Percentiles rank a stretch among this genome's conserved stretches.
These are phyloP conservation scores for Gymnobelideus leadbeateri DNA, from an alignment of 2,113 vertebrate genomes.

Conservation along the genomic window DNA sequence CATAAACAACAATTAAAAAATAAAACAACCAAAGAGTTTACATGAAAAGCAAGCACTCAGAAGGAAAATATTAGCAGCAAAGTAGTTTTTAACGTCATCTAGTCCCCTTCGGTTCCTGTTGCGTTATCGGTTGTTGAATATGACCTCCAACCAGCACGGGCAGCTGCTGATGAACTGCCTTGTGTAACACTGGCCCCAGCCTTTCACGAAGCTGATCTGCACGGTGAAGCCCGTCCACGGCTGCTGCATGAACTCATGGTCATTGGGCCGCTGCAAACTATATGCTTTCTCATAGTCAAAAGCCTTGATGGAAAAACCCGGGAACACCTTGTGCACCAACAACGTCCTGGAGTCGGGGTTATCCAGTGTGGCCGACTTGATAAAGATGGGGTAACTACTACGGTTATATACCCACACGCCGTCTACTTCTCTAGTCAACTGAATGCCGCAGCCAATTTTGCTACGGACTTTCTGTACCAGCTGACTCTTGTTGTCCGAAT, in stretches of 20 bases:
- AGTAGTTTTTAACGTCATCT: constrained; percentile 81
- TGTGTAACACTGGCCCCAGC: constrained; percentile 99
- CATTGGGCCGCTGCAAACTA: constrained; percentile 96
- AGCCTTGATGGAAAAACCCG: constrained; percentile 99
- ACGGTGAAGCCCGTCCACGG: constrained; percentile 97
- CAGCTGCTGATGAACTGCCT: constrained; percentile 99
- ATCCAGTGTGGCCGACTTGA: constrained; percentile 99
- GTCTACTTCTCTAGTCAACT: constrained; percentile 95
- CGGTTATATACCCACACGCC: constrained; percentile 99
- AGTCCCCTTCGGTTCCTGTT: constrained; percentile 67
- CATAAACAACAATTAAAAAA: constrained; percentile 54
- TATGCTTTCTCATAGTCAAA: constrained; percentile 98
- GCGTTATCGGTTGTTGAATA: constrained; percentile 96
- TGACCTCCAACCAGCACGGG: constrained; percentile 99
- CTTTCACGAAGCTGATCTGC: constrained; percentile 99
- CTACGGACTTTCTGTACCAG: constrained; percentile 98
- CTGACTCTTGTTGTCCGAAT: constrained; percentile 97
- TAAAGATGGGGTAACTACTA: constrained; percentile 99
- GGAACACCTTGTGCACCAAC: constrained; percentile 98
- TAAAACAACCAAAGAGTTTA: constrained; percentile 76
- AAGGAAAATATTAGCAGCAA: constrained; percentile 89
- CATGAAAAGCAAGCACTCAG: constrained; percentile 89
- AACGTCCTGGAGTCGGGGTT: constrained; percentile 98
- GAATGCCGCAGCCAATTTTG: constrained; percentile 98
- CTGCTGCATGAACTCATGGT: constrained; percentile 98